Conservation (phyloP, 2,888 invertebrate genomes). For the Drosophila mercatorum region DNA sequence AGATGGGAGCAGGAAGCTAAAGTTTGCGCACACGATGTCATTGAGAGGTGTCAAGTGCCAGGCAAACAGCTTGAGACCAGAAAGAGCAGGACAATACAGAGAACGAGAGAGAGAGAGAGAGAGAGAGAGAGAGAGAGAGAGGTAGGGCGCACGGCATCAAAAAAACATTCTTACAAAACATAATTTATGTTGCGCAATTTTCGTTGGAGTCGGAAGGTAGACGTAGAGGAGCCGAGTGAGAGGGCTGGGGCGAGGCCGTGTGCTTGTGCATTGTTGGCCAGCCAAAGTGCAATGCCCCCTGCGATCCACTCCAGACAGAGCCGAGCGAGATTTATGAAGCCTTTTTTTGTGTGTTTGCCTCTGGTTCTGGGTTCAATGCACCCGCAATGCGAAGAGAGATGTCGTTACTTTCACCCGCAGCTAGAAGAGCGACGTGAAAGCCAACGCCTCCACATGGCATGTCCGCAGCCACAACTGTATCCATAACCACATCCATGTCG, state of each 20-base stretch:
- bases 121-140: neutral
- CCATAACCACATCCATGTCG: constrained; percentile 2
- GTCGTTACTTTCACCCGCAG: constrained; percentile 55
- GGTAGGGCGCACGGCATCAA: constrained; percentile 34
- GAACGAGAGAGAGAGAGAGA: neutral
- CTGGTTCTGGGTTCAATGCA: constrained; percentile 70
- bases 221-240: neutral
- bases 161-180: constrained; percentile 77
- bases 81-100: constrained; percentile 1
- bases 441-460: constrained; percentile 67
- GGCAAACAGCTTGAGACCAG: constrained; percentile 61
- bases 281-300: constrained; percentile 46
- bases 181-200: constrained; percentile 80
- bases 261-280: constrained; percentile 53
- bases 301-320: constrained; percentile 20
- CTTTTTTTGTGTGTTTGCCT: constrained; percentile 26
- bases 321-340: constrained; percentile 70
- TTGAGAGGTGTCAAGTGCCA: constrained; percentile 79
- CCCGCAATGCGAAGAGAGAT: constrained; percentile 31
- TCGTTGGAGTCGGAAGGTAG: constrained; percentile 35
- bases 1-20: constrained; percentile 27
- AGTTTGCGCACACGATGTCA: constrained; percentile 63
- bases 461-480: neutral
- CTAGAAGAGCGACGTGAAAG: constrained; percentile 72
- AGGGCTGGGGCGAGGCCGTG: neutral